These are phyloP conservation scores for Eremophila alpestris DNA, from an alignment of 2,797 vertebrate species.

Conservation along the genomic window DNA sequence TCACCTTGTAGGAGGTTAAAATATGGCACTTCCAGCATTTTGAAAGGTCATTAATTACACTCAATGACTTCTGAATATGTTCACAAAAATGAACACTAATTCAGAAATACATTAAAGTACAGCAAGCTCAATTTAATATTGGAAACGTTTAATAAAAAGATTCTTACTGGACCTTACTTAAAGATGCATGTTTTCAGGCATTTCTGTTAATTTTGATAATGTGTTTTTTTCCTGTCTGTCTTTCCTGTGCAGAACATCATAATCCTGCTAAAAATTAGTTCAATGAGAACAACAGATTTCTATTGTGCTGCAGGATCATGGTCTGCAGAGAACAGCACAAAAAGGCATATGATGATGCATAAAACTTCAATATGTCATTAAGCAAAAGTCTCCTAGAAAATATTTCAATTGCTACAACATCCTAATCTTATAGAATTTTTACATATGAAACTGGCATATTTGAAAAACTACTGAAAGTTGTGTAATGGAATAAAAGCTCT, in stretches of 20 bases:
- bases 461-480: neutral
- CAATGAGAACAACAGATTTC: neutral
- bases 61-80: neutral
- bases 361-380: neutral
- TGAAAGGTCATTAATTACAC: neutral
- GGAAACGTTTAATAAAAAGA: neutral
- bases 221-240: neutral
- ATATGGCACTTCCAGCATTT: neutral
- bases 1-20: neutral
- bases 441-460: neutral
- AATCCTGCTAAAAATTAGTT: neutral
- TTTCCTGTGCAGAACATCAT: neutral
- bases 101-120: neutral
- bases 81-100: neutral
- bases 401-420: neutral
- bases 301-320: neutral
- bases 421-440: neutral
- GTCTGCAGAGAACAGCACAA: neutral
- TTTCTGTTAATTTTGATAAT: neutral
- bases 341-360: neutral
- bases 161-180: neutral
- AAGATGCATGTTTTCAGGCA: neutral
- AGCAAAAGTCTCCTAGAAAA: neutral
- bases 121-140: neutral
- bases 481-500: neutral